Conservation (phyloP, 2,113 vertebrate species). For the Poicephalus gulielmi region DNA sequence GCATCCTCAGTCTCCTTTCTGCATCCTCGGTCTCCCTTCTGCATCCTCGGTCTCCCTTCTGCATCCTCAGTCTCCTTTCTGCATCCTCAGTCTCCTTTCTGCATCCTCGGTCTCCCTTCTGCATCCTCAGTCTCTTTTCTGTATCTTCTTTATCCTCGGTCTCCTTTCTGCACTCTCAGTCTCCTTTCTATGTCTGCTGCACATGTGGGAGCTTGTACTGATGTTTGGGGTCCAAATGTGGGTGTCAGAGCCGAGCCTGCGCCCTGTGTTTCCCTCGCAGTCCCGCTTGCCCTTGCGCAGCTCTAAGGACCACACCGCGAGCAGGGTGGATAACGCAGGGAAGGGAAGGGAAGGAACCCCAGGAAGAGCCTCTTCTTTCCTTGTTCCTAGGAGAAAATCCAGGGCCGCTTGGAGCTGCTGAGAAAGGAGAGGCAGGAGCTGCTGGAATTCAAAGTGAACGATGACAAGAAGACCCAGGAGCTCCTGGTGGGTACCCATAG, state of each 20-base stretch:
- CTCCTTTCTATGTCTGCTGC: too few species aligned
- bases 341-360: rapidly evolving
- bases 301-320: rapidly evolving
- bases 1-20: too few species aligned
- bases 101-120: too few species aligned
- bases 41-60: too few species aligned
- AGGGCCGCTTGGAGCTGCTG: constrained; percentile 48
- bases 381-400: constrained; percentile 42
- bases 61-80: too few species aligned
- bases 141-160: too few species aligned
- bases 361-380: rapidly evolving
- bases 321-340: rapidly evolving
- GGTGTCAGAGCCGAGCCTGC: not conserved
- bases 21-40: too few species aligned
- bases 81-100: too few species aligned
- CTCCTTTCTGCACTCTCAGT: not conserved
- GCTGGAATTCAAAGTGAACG: constrained; percentile 63
- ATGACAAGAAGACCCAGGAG: constrained; percentile 61
- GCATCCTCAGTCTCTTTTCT: too few species aligned
- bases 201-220: rapidly evolving
- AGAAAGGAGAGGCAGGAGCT: constrained; percentile 58
- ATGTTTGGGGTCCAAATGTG: rapidly evolving
- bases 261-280: rapidly evolving
- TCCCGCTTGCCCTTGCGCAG: rapidly evolving
- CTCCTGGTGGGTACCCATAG: constrained; percentile 7